Conservation (phyloP, 2,888 invertebrate species). For the Trichogramma dendrolimi region DNA sequence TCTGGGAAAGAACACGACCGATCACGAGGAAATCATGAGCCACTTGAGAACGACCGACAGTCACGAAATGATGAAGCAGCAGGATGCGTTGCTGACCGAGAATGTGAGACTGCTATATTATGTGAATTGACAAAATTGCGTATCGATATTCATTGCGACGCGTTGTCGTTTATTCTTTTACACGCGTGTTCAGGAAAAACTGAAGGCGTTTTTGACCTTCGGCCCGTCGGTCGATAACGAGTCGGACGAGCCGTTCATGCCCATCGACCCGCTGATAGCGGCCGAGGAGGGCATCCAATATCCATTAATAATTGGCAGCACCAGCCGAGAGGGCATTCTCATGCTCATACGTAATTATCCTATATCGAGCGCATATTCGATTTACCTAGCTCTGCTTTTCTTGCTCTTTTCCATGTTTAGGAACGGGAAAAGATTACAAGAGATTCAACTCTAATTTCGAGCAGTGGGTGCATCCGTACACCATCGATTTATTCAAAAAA, state of each 20-base stretch:
- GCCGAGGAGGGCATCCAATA: slow-evolving; percentile 30
- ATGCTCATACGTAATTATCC: slow-evolving; percentile 12
- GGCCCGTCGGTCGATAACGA: slow-evolving; percentile 34
- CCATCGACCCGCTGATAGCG: slow-evolving; percentile 23
- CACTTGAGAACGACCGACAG: slow-evolving; percentile 35
- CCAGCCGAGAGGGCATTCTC: slow-evolving; percentile 31
- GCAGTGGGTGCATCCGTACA: background rate
- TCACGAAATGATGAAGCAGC: slow-evolving; percentile 19
- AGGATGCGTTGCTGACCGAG: background rate
- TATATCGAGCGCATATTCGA: background rate
- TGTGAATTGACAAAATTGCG: too few relatives aligned
- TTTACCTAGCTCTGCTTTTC: too few relatives aligned
- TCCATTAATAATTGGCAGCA: slow-evolving; percentile 37
- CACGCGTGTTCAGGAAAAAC: slow-evolving; percentile 22
- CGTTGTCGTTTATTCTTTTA: background rate
- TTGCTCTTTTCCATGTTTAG: too few relatives aligned
- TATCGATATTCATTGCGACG: too few relatives aligned
- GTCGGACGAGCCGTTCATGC: slow-evolving; percentile 37
- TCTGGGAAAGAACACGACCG: slow-evolving; percentile 32
- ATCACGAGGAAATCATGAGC: slow-evolving; percentile 32
- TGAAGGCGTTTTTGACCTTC: slow-evolving; percentile 22
- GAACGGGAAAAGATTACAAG: background rate
- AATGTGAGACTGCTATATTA: too few relatives aligned
- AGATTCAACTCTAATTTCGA: too few relatives aligned
- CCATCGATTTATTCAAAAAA: background rate